phyloP scores from a whole-genome alignment of 2,797 vertebrate genomes.

The Cephalopachus bancanus region DNA sequence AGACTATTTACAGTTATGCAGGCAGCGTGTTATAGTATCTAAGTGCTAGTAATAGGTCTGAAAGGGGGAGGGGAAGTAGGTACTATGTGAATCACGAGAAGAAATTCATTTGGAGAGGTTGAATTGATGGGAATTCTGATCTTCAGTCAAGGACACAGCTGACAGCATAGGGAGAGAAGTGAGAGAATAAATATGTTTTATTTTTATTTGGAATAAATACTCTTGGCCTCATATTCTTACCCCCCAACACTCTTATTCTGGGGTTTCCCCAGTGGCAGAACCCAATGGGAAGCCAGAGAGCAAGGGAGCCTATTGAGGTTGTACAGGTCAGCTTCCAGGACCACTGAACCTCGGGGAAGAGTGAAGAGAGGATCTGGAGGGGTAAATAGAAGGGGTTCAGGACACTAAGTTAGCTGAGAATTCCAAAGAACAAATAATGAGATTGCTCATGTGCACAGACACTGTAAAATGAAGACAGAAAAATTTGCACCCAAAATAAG shows the following conservation, averaged over 20 bases:
- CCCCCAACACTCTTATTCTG: neutral
- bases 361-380: neutral
- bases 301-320: neutral
- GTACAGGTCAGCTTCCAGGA: neutral
- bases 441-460: neutral
- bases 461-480: slow-evolving; percentile 38
- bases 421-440: neutral
- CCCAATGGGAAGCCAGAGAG: neutral
- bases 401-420: neutral
- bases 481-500: neutral
- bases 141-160: neutral
- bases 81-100: neutral
- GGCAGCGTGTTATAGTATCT: neutral
- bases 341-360: neutral
- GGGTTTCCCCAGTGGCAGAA: neutral
- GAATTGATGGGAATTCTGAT: neutral
- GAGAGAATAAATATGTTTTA: neutral
- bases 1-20: neutral
- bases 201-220: neutral
- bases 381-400: neutral
- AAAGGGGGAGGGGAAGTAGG: neutral
- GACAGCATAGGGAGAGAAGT: neutral
- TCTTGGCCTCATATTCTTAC: neutral
- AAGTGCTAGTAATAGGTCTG: neutral
- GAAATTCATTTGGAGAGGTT: neutral